phyloP scores from a whole-genome alignment of 2,113 vertebrate species.

The Prochilodus magdalenae region DNA sequence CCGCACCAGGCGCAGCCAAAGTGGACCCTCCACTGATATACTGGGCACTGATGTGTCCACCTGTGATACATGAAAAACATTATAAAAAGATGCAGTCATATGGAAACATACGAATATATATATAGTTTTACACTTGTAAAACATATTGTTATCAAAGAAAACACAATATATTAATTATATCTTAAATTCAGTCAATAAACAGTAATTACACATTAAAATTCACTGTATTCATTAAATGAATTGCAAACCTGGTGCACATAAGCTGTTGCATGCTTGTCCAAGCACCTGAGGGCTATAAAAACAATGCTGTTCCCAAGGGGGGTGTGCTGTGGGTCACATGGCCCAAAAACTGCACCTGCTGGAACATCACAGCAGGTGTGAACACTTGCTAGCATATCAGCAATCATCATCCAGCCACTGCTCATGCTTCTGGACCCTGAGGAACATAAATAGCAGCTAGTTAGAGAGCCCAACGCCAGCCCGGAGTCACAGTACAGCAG shows the following conservation, averaged over 20 bases:
- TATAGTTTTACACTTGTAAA: too few relatives aligned
- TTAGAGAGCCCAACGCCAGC: too few relatives aligned
- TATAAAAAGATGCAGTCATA: not conserved
- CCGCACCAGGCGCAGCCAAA: conserved; percentile 85
- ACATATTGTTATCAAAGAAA: too few relatives aligned
- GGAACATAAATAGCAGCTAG: not conserved
- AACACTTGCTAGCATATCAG: conserved; percentile 86
- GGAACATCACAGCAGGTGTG: conserved; percentile 86
- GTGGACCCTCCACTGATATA: conserved; percentile 79
- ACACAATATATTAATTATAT: too few relatives aligned
- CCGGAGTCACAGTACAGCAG: not conserved
- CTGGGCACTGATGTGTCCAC: conserved; percentile 83
- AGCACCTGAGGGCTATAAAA: conserved; percentile 86
- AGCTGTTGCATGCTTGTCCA: conserved; percentile 84
- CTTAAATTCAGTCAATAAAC: too few relatives aligned
- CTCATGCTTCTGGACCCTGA: conserved; percentile 76
- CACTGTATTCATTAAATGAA: not conserved
- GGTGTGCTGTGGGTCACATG: conserved; percentile 83
- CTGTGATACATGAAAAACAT: conserved; percentile 57
- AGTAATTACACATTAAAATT: too few relatives aligned
- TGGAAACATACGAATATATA: too few relatives aligned
- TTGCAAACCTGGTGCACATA: conserved; percentile 81
- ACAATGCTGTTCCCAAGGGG: conserved; percentile 87
- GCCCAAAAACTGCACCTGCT: conserved; percentile 85
- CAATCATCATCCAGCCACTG: conserved; percentile 61